A percentile compares a stretch with the other conserved stretches of the same genome.
Evolutionary conservation across 2,113 vertebrate species (phyloP).

Genomic region (Chloroceryle aenea): DNA sequence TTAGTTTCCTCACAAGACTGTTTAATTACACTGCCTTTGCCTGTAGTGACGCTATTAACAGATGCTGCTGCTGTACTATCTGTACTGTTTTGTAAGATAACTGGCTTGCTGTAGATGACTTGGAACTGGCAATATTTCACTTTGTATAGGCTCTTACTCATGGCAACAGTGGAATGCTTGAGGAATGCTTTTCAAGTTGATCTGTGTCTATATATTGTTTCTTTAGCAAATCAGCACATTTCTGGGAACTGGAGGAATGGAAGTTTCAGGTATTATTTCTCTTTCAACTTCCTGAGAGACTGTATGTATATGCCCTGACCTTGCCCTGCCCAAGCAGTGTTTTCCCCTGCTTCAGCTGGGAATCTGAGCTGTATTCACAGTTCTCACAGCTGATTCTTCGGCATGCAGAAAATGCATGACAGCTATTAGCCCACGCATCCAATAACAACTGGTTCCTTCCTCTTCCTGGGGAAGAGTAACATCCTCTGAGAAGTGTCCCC

Average conservation of each 20-base stretch:
- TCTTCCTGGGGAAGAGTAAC: conserved; percentile 84
- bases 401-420: conserved; percentile 77
- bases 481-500: conserved; percentile 77
- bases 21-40: not conserved
- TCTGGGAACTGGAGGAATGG: conserved; percentile 42
- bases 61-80: not conserved
- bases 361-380: conserved; percentile 54
- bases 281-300: conserved; percentile 61
- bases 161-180: not conserved
- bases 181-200: conserved; percentile 34
- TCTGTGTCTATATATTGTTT: conserved; percentile 11
- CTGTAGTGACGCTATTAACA: not conserved
- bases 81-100: not conserved
- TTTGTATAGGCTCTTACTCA: not conserved
- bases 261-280: conserved; percentile 71
- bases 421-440: conserved; percentile 76
- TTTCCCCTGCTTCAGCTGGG: conserved; percentile 1
- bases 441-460: conserved; percentile 82
- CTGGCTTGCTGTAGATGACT: not conserved
- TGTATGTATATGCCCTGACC: conserved; percentile 34
- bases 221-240: conserved; percentile 43
- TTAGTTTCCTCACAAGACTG: not conserved
- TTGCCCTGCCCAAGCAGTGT: conserved; percentile 16
- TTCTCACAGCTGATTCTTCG: conserved; percentile 78
- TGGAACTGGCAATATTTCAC: not conserved